These are phyloP conservation scores for Phenganax stokvisi DNA, from an alignment of 92 coral and sea anemone genomes.

Conservation along the genomic window DNA sequence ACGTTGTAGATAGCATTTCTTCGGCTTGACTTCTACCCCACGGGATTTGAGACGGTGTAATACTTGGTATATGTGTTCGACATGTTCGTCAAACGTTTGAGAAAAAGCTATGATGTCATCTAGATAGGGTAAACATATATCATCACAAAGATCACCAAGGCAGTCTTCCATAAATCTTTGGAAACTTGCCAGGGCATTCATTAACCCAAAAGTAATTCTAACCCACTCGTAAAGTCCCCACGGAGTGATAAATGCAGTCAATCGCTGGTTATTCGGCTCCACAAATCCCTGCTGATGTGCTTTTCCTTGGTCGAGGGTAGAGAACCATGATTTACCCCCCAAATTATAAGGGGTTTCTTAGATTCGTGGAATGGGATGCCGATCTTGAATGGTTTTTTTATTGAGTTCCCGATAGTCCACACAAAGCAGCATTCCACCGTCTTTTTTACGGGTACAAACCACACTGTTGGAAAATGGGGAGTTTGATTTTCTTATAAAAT, in stretches of 20 bases:
- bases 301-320: constrained; percentile 36
- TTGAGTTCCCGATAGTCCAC: neutral
- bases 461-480: constrained; percentile 12
- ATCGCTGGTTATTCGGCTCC: constrained; percentile 16
- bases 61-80: constrained; percentile 39
- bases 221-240: constrained; percentile 46
- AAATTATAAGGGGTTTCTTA: constrained; percentile 42
- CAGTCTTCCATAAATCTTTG: neutral
- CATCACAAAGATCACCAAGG: constrained; percentile 42
- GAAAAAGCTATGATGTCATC: constrained; percentile 45
- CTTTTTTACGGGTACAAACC: constrained; percentile 30
- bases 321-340: constrained; percentile 41
- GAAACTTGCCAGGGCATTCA: constrained; percentile 35
- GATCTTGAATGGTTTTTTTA: too few species aligned
- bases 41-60: constrained; percentile 32
- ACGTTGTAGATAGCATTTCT: constrained; percentile 30
- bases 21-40: constrained; percentile 36
- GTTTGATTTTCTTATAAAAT: neutral
- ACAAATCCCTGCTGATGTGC: constrained; percentile 49
- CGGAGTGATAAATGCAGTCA: constrained; percentile 41
- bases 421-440: constrained; percentile 3
- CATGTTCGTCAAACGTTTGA: constrained; percentile 42
- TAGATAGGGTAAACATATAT: constrained; percentile 45
- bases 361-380: too few species aligned
- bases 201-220: constrained; percentile 33